Evolutionary conservation across 1,140 invertebrate species (phyloP).

Genomic region (Eufriesea mexicana): DNA sequence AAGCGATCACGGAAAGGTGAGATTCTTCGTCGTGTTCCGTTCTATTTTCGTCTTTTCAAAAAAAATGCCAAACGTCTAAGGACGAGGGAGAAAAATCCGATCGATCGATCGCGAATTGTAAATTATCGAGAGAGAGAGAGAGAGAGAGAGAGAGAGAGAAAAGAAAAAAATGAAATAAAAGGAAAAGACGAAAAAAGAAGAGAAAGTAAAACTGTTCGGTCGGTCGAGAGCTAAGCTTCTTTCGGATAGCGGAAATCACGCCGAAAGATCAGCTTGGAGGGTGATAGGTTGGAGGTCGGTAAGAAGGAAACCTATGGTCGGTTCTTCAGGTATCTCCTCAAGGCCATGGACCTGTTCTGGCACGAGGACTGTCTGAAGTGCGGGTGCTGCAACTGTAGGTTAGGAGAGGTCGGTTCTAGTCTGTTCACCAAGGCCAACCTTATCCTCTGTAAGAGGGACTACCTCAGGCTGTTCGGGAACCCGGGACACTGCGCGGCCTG

Average conservation of each 20-base stretch:
- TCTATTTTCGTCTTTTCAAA: too few species aligned
- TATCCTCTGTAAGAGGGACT: slow-evolving; percentile 98
- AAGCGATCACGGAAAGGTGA: slow-evolving; percentile 91
- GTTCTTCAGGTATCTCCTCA: slow-evolving; percentile 86
- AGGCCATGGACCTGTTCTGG: slow-evolving; percentile 96
- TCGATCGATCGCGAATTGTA: neutral
- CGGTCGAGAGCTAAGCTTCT: neutral
- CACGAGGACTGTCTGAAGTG: slow-evolving; percentile 99
- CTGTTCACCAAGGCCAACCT: slow-evolving; percentile 98
- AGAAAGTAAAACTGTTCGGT: neutral
- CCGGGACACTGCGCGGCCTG: slow-evolving; percentile 97
- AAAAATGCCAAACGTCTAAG: neutral
- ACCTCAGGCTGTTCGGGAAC: slow-evolving; percentile 96
- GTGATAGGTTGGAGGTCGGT: slow-evolving; percentile 50
- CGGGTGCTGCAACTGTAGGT: slow-evolving; percentile 97
- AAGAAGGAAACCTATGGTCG: slow-evolving; percentile 66
- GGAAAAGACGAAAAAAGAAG: neutral
- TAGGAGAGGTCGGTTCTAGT: slow-evolving; percentile 98
- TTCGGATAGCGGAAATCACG: neutral
- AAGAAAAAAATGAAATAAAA: too few species aligned
- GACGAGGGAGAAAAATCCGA: too few species aligned
- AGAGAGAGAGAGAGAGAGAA: too few species aligned
- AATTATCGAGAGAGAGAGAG: neutral
- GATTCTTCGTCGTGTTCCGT: neutral
- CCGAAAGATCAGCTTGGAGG: slow-evolving; percentile 15